These are phyloP conservation scores for Ophion obscuratus DNA, from an alignment of 2,888 invertebrate genomes.

Conservation along the genomic window DNA sequence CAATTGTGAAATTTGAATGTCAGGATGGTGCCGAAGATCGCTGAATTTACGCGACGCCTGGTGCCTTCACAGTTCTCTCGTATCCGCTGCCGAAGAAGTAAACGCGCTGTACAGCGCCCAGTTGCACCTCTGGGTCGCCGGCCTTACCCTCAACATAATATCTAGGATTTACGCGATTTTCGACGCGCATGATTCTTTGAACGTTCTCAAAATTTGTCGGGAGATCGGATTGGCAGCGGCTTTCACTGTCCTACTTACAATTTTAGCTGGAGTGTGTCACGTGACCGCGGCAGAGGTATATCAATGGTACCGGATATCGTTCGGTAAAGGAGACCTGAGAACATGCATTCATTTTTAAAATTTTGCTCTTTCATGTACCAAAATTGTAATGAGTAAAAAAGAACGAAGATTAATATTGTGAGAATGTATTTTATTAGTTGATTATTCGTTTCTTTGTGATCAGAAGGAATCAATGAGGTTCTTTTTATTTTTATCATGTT, in stretches of 20 bases:
- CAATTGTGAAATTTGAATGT: neutral
- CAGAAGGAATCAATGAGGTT: neutral
- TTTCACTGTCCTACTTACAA: slow-evolving; percentile 28
- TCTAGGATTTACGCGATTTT: slow-evolving; percentile 55
- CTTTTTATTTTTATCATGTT: neutral
- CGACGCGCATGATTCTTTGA: slow-evolving; percentile 15
- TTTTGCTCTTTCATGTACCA: neutral
- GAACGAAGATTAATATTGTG: neutral
- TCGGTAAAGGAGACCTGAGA: neutral
- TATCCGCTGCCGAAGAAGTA: slow-evolving; percentile 49
- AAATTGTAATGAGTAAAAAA: neutral
- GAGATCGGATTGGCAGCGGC: slow-evolving; percentile 44
- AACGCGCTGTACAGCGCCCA: slow-evolving; percentile 54
- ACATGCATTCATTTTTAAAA: neutral
- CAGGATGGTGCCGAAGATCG: slow-evolving; percentile 48
- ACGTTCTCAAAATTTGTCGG: slow-evolving; percentile 28
- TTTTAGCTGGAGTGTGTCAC: slow-evolving; percentile 50
- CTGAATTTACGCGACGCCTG: slow-evolving; percentile 52
- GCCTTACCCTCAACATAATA: slow-evolving; percentile 53
- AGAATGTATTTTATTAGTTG: too few relatives aligned
- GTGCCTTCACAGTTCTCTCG: slow-evolving; percentile 53
- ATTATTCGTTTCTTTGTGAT: too few relatives aligned
- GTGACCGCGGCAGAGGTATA: slow-evolving; percentile 57
- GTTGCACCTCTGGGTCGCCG: slow-evolving; percentile 50
- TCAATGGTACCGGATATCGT: neutral